phyloP scores from a whole-genome alignment of 64 coral and sea anemone species.

The Trachythela sp. region DNA sequence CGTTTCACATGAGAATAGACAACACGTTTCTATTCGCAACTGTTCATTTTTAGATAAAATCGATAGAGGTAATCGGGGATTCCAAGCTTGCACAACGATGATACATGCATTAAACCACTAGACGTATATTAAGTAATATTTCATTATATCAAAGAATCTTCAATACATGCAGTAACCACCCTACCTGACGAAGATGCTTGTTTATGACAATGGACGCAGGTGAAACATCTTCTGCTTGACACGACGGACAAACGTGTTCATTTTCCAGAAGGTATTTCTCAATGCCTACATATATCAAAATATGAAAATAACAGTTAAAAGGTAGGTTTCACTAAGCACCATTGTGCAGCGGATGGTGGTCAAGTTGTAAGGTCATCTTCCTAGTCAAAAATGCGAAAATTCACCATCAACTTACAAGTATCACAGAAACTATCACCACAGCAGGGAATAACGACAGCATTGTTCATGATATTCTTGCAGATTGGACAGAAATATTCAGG shows the following conservation, averaged over 20 bases:
- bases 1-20: too few relatives aligned
- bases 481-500: constrained; percentile 77
- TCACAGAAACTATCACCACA: constrained; percentile 99
- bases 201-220: constrained; percentile 70
- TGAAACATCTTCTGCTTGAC: constrained; percentile 60
- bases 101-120: too few relatives aligned
- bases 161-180: too few relatives aligned
- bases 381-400: too few relatives aligned
- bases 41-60: too few relatives aligned
- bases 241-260: constrained; percentile 70
- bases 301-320: neutral
- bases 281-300: constrained; percentile 47
- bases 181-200: constrained; percentile 66
- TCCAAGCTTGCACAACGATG: too few relatives aligned
- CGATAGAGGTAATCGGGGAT: too few relatives aligned
- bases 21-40: too few relatives aligned
- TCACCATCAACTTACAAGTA: constrained; percentile 96
- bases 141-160: too few relatives aligned
- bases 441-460: constrained; percentile 90
- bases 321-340: neutral
- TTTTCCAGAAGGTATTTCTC: constrained; percentile 65
- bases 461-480: constrained; percentile 73
- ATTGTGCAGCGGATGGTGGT: neutral
- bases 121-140: too few relatives aligned
- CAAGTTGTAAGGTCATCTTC: too few relatives aligned